Percentiles rank a stretch among this genome's conserved stretches.
Evolutionary conservation across 2,888 invertebrate species (phyloP).

Genomic region (Lithophane leautieri): DNA sequence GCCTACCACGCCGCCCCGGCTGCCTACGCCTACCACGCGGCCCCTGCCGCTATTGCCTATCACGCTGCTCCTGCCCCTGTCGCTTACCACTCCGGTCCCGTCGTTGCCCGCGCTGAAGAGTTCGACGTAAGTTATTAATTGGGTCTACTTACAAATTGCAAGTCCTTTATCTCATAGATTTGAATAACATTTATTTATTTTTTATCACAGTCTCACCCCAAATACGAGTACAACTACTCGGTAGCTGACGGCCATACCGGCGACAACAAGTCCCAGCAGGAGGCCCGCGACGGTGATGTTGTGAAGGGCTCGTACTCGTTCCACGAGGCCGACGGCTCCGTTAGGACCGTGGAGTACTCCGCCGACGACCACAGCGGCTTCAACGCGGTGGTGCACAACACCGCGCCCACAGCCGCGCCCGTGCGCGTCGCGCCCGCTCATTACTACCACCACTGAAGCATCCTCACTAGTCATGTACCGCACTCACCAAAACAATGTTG

Average conservation of each 20-base stretch:
- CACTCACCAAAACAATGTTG: constrained; percentile 48
- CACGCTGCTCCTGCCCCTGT: constrained; percentile 40
- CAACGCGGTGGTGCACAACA: constrained; percentile 83
- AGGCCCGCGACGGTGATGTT: constrained; percentile 88
- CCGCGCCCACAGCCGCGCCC: constrained; percentile 72
- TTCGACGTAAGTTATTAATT: constrained; percentile 45
- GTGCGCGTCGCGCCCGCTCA: constrained; percentile 64
- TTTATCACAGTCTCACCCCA: constrained; percentile 80
- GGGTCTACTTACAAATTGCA: not conserved
- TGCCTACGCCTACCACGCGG: constrained; percentile 45
- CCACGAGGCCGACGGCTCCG: constrained; percentile 90
- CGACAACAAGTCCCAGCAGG: constrained; percentile 90
- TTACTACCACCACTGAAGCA: constrained; percentile 73
- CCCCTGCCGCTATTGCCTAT: constrained; percentile 49
- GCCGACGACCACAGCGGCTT: constrained; percentile 89
- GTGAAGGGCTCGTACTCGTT: constrained; percentile 90
- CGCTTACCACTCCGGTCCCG: constrained; percentile 30
- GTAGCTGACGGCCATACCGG: constrained; percentile 90
- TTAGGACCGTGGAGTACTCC: constrained; percentile 89
- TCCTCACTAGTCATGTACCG: constrained; percentile 25
- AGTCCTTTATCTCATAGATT: not conserved
- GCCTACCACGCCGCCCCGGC: constrained; percentile 63
- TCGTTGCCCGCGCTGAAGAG: constrained; percentile 57
- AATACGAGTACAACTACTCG: constrained; percentile 89
- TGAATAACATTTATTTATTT: constrained; percentile 3